Conservation (phyloP, 1,140 invertebrate genomes). For the Globodera ellingtonae region DNA sequence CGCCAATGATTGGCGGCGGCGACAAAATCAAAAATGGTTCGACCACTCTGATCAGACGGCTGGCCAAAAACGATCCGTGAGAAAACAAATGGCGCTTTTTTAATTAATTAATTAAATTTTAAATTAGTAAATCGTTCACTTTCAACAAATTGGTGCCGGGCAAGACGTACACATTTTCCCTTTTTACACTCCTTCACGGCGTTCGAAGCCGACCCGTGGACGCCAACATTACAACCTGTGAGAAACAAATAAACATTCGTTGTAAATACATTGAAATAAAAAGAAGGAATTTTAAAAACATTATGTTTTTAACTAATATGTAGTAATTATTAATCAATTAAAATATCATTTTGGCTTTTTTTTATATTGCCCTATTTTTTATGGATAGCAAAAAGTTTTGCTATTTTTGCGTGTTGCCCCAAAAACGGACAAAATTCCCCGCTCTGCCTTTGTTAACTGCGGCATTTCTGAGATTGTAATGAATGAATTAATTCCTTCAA, state of each 20-base stretch:
- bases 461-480: no score
- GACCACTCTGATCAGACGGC: slow-evolving; percentile 45
- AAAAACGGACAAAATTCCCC: background rate
- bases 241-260: slow-evolving; percentile 28
- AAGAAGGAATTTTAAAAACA: no score
- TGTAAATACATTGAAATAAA: background rate
- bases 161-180: slow-evolving; percentile 58
- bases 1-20: background rate
- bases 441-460: background rate
- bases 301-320: no score
- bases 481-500: no score
- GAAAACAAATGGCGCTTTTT: slow-evolving; percentile 8
- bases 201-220: slow-evolving; percentile 57
- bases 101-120: no score
- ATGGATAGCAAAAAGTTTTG: no score
- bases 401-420: no score
- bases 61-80: slow-evolving; percentile 58
- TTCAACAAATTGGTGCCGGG: slow-evolving; percentile 64
- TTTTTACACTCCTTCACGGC: slow-evolving; percentile 61
- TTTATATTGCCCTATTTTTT: no score
- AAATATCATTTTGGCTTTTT: no score
- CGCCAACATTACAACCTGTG: slow-evolving; percentile 59
- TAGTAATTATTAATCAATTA: no score
- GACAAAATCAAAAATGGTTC: slow-evolving; percentile 51
- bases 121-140: slow-evolving; percentile 59